Evolutionary conservation across 2,797 vertebrate genomes (phyloP).

Genomic region (Ctenopoma multispine): DNA sequence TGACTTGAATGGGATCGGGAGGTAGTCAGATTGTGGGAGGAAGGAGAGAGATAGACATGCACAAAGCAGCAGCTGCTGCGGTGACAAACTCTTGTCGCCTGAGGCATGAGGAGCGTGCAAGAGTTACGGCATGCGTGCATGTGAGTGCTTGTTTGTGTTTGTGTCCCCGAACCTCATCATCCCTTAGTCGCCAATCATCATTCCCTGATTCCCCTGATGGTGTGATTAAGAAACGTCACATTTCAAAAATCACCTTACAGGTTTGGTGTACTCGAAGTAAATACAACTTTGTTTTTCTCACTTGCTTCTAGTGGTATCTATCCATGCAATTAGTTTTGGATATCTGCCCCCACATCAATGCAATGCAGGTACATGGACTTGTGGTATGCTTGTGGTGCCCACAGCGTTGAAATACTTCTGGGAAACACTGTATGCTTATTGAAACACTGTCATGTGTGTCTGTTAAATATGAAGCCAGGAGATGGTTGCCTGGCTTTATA

Average conservation of each 20-base stretch:
- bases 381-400: not conserved
- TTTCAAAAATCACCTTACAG: not conserved
- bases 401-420: not conserved
- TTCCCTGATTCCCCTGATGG: conserved; percentile 12
- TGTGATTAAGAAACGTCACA: conserved; percentile 31
- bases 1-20: conserved; percentile 38
- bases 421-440: not conserved
- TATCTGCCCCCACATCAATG: not conserved
- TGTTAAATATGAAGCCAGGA: not conserved
- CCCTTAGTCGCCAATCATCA: conserved; percentile 39
- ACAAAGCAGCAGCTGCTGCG: conserved; percentile 41
- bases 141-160: conserved; percentile 32
- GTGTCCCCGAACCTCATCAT: conserved; percentile 23
- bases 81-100: conserved; percentile 61
- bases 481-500: no score
- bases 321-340: not conserved
- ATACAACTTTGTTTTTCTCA: not conserved
- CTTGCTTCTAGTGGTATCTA: not conserved
- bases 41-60: conserved; percentile 10
- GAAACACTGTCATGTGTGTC: not conserved
- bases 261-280: not conserved
- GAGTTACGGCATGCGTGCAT: conserved; percentile 19
- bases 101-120: conserved; percentile 36
- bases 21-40: conserved; percentile 27
- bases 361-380: not conserved